Percentiles rank a stretch among this genome's conserved stretches.
Conservation (phyloP, 2,888 invertebrate species). For the Helleia helle region DNA sequence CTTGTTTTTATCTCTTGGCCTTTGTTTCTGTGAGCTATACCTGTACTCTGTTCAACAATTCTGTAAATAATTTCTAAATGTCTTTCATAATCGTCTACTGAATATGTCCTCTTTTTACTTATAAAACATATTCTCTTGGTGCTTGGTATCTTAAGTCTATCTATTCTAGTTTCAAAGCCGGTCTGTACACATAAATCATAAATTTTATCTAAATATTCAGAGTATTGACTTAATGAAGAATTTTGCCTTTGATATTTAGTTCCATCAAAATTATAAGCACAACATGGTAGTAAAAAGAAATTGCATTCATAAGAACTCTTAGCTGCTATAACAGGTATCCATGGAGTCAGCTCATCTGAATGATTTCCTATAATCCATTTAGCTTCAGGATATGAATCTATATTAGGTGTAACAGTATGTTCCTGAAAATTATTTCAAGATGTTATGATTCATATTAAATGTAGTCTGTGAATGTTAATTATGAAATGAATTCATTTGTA, state of each 20-base stretch:
- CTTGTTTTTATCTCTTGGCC: slow-evolving; percentile 76
- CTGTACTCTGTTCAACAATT: slow-evolving; percentile 41
- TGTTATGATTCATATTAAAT: neutral
- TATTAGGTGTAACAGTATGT: slow-evolving; percentile 78
- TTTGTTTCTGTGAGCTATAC: slow-evolving; percentile 14
- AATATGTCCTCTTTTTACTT: slow-evolving; percentile 70
- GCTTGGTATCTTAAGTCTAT: slow-evolving; percentile 95
- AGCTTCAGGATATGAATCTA: slow-evolving; percentile 78
- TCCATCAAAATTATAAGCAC: slow-evolving; percentile 92
- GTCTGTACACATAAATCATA: slow-evolving; percentile 76
- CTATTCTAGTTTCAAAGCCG: slow-evolving; percentile 83
- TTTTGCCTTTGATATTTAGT: slow-evolving; percentile 84
- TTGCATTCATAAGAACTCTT: slow-evolving; percentile 81
- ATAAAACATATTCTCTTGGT: slow-evolving; percentile 91
- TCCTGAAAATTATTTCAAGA: slow-evolving; percentile 61
- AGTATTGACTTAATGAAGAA: slow-evolving; percentile 83
- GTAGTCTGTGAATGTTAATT: neutral
- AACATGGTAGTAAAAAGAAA: slow-evolving; percentile 96
- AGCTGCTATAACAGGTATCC: slow-evolving; percentile 95
- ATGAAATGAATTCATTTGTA: too few relatives aligned
- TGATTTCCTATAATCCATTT: slow-evolving; percentile 99
- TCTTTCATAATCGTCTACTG: slow-evolving; percentile 35
- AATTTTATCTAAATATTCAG: slow-evolving; percentile 80
- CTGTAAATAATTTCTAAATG: slow-evolving; percentile 54
- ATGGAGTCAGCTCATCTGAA: slow-evolving; percentile 98